phyloP scores from a whole-genome alignment of 2,888 invertebrate genomes.

The Diogma glabrata region DNA sequence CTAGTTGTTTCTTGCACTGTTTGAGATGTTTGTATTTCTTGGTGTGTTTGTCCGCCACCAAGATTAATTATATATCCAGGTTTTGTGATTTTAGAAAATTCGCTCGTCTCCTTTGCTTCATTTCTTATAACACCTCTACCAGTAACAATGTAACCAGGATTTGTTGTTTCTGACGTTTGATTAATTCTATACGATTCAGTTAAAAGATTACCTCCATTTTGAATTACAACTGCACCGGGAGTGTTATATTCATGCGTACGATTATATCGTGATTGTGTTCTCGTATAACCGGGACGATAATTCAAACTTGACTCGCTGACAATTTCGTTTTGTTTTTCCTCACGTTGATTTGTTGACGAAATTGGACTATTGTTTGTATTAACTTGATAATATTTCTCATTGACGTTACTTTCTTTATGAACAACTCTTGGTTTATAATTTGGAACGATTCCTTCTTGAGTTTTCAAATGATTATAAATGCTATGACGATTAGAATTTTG shows the following conservation, averaged over 20 bases:
- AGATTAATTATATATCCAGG: not conserved
- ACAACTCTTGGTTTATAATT: constrained; percentile 29
- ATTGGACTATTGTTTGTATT: not conserved
- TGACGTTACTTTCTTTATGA: constrained; percentile 3
- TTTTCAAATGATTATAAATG: constrained; percentile 27
- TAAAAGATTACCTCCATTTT: not conserved
- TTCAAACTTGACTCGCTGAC: not conserved
- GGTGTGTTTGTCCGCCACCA: not conserved
- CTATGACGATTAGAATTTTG: constrained; percentile 12
- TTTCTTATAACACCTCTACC: not conserved
- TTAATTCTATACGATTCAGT: not conserved
- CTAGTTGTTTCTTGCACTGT: not conserved
- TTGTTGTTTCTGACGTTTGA: not conserved
- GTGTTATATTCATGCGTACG: not conserved
- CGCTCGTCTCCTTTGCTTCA: too few relatives aligned
- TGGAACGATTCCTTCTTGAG: constrained; percentile 25
- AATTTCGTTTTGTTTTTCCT: too few relatives aligned
- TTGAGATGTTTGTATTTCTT: not conserved
- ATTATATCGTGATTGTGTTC: constrained; percentile 2
- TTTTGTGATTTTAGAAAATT: too few relatives aligned
- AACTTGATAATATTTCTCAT: not conserved
- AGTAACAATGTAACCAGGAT: not conserved
- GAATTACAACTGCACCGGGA: not conserved
- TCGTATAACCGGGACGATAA: not conserved
- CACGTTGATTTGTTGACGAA: constrained; percentile 1